phyloP scores from a whole-genome alignment of 2,888 invertebrate genomes.

The Charanyca ferruginea region DNA sequence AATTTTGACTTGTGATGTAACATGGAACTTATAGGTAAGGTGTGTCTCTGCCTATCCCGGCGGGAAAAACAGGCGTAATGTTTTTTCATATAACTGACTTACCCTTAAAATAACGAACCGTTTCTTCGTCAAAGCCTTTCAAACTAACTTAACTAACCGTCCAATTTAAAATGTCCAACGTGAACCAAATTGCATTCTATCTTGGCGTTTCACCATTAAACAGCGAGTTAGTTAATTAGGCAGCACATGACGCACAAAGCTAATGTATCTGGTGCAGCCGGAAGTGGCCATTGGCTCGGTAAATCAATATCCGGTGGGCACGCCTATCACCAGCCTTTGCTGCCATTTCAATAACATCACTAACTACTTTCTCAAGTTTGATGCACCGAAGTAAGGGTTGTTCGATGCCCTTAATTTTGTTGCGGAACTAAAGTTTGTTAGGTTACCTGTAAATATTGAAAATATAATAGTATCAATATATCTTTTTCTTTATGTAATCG shows the following conservation, averaged over 20 bases:
- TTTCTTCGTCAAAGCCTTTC: conserved; percentile 29
- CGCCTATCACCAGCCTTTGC: conserved; percentile 71
- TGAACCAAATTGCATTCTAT: conserved; percentile 42
- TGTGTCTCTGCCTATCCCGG: not conserved
- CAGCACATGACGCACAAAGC: conserved; percentile 77
- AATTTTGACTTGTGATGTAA: no score
- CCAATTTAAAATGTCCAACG: conserved; percentile 21
- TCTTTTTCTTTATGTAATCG: not conserved
- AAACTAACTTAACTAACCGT: conserved; percentile 8
- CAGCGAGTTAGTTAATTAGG: conserved; percentile 81
- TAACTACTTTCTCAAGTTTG: conserved; percentile 72
- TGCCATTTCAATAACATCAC: conserved; percentile 69
- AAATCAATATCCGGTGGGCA: conserved; percentile 89
- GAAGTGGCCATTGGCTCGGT: conserved; percentile 82
- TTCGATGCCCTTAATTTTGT: conserved; percentile 36
- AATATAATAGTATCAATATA: not conserved
- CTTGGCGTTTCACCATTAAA: conserved; percentile 37
- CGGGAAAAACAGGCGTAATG: not conserved
- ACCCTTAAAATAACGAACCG: conserved; percentile 4
- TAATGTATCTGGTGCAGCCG: conserved; percentile 74
- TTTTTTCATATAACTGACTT: conserved; percentile 4
- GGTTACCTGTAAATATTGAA: conserved; percentile 1
- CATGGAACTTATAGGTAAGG: not conserved
- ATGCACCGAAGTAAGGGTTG: conserved; percentile 42
- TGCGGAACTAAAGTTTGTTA: conserved; percentile 8